Base-by-base conservation (phyloP, 1,140 invertebrate genomes). In the Subanguina moxae region DNA sequence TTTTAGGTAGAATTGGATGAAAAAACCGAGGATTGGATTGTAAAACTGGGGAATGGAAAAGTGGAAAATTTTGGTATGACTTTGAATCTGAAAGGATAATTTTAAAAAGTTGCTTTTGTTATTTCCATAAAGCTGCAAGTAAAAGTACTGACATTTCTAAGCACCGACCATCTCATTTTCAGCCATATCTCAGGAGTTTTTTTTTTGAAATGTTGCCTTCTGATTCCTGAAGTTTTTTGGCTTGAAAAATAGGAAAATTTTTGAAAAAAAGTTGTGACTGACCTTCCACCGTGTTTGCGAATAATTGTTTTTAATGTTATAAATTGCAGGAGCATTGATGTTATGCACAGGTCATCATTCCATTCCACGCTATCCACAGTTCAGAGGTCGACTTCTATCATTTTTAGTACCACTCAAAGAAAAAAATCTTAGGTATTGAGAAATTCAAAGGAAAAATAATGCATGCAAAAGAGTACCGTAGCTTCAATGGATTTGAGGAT, bases 401-500 rank as follows among this genome's bases (percentile, higher is more conserved):
- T 57, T 17, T 17, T 65, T 19, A 32, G 19, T 38, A 13, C 13
- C n/a, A n/a, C n/a, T n/a, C n/a, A n/a, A n/a, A 42, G 32, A 32
- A 25, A 25, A 59, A 30, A 25, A 28, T 23, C 48, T 63, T 76
- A 64, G 83, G 83, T 57, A 45, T 82, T 30, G 73, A 82, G 0
- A 72, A 77, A 7, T 87, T 87, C 73, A 71, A 83, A 66, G 86
- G 86, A 11, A 70, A 78, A 56, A 73, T 82, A 15, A 72, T 87
- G 7, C 86, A 87, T 69, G 83, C 85, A 0, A 83, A 86, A 38
- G 76, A 83, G 8, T 86, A 85, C 73, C 75, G 76, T 45, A 76
- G 78, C 57, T 76, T 70, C 17, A 65, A 70, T 23, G 82, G 82
- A 9, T 86, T 82, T 67, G 82, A 84, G 56, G 82, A 82, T 38